A percentile compares a stretch with the other conserved stretches of the same genome.
These are phyloP conservation scores for Mesitornis unicolor DNA, from an alignment of 2,113 vertebrate species.

Conservation along the genomic window DNA sequence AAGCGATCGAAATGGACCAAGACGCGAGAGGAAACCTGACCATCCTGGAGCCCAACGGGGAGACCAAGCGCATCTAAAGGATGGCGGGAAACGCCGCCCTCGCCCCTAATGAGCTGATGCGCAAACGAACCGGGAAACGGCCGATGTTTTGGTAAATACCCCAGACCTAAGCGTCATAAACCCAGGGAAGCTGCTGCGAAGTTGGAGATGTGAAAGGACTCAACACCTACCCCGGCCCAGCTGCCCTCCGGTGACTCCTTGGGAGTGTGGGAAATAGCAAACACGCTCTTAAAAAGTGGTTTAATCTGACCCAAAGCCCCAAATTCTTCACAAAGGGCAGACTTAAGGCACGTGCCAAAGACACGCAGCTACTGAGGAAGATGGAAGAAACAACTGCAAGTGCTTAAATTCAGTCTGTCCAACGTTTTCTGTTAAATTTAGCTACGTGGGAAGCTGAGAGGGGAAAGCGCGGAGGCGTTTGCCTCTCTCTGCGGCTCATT, in stretches of 20 bases:
- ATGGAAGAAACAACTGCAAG: background rate
- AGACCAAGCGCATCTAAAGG: constrained; percentile 23
- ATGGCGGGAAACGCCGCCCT: accelerated
- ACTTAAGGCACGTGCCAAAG: background rate
- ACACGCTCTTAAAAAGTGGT: background rate
- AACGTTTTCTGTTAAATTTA: background rate
- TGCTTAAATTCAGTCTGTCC: background rate
- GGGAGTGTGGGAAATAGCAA: background rate
- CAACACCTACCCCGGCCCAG: background rate
- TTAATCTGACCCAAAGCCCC: background rate
- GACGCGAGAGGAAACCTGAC: constrained; percentile 89
- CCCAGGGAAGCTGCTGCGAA: background rate
- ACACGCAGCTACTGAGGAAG: background rate
- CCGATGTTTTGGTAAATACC: background rate
- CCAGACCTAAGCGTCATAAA: background rate
- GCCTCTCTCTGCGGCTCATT: background rate
- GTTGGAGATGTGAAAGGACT: background rate
- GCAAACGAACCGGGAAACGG: background rate
- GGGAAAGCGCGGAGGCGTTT: background rate
- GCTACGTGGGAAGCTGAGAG: accelerated
- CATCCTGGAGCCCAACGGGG: constrained; percentile 75
- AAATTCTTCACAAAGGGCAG: background rate
- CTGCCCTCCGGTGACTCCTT: background rate
- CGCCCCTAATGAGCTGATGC: background rate
- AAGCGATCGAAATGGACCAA: constrained; percentile 92